Base-by-base conservation (phyloP, 1,140 invertebrate species). In the Aradophagus sp. region DNA sequence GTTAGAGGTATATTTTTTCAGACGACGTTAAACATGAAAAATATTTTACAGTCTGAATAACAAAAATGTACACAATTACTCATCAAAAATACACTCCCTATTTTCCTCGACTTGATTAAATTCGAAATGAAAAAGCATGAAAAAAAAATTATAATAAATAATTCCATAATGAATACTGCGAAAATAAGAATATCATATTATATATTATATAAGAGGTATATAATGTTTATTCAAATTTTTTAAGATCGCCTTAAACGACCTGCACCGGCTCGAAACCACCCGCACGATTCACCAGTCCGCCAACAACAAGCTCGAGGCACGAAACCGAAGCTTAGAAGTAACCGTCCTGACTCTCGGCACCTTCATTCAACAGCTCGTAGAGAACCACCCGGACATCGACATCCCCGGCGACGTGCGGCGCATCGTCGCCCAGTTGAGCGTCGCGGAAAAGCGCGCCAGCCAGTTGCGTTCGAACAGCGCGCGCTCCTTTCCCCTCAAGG, bases 361-460 rank as follows among this genome's bases (percentile, higher is more conserved):
- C 1, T 92, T 90, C 53, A 85, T 92, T 17, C 87, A 88, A 26
- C 87, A 87, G 34, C 61, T 92, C 38, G 84, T 87, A 1, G 90
- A 91, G 20, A 85, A 82, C 2, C 78, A 86, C 12, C 80, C 86
- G 1, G 88, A 90, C 17, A 81, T 91, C 8, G 90, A 91, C 53
- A 86, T 91, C 32, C 90, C 90, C 0, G 87, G 87, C 3, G 90
- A 92, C 41, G 88, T 91, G 4, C 79, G 90, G 10, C 81, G 90
- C n/a, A 90, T 92, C 53, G 77, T 91, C 1, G 82, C 88, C 2
- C 89, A 91, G 50, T 59, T 90, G 7, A 85, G 86, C 48, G 58
- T 84, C 1, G 78, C 80, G 0, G 84, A 87, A 70, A 87, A 81
- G 62, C 86, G 81, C 56, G 81, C 81, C 52, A 35, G 7, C 11